phyloP scores from a whole-genome alignment of 2,797 vertebrate genomes.

The Gallinago solitaria region DNA sequence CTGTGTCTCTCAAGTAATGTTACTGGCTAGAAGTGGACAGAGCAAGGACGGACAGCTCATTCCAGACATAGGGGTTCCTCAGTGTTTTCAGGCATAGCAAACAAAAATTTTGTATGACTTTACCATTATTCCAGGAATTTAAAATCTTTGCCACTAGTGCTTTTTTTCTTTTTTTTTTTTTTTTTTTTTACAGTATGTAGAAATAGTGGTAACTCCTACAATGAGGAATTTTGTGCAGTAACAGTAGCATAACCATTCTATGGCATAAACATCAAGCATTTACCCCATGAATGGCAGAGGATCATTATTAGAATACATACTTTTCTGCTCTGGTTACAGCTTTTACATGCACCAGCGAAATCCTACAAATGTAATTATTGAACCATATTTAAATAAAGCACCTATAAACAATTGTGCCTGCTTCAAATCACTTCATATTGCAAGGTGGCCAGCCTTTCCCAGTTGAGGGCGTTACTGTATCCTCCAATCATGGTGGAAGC shows the following conservation, averaged over 20 bases:
- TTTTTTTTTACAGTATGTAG: not conserved
- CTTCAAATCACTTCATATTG: not conserved
- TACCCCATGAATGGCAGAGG: not conserved
- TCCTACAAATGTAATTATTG: not conserved
- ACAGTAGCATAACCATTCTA: not conserved
- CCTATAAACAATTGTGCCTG: not conserved
- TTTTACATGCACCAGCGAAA: not conserved
- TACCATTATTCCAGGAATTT: not conserved
- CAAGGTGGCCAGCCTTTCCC: not conserved
- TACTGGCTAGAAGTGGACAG: not conserved
- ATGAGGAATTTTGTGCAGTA: not conserved
- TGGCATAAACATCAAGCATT: not conserved
- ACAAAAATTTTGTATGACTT: not conserved
- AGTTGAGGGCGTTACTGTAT: not conserved
- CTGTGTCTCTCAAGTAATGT: not conserved
- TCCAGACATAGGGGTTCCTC: not conserved
- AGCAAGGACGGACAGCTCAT: not conserved
- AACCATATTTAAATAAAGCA: not conserved
- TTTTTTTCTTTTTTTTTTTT: not conserved
- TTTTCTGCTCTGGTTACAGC: not conserved
- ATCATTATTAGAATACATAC: not conserved
- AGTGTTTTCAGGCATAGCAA: conserved; percentile 8
- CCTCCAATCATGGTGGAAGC: not conserved
- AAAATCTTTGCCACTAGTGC: not conserved
- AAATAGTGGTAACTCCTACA: not conserved